These are phyloP conservation scores for Pristiophorus japonicus DNA, from an alignment of 2,113 vertebrate genomes.

Conservation along the genomic window DNA sequence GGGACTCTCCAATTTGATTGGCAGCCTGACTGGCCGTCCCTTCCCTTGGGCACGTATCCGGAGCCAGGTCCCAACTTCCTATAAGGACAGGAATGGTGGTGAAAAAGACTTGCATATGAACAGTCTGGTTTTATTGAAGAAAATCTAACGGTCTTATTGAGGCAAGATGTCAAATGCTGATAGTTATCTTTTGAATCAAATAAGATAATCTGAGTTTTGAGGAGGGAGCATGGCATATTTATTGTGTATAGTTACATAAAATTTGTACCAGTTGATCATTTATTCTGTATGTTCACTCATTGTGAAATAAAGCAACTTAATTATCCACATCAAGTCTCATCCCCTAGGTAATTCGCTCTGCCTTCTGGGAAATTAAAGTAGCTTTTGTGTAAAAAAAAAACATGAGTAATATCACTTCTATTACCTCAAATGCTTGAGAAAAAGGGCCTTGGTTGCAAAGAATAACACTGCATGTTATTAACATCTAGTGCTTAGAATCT, in stretches of 20 bases:
- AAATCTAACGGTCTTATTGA: neutral
- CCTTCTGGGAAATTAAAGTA: neutral
- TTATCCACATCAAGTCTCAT: neutral
- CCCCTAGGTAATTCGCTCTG: neutral
- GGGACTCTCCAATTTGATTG: neutral
- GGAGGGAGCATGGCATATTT: neutral
- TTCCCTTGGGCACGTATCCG: too few species aligned
- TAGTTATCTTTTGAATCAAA: neutral
- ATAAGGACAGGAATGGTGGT: neutral
- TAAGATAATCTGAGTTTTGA: neutral
- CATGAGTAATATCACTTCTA: neutral
- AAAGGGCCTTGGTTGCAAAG: neutral
- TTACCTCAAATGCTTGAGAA: neutral
- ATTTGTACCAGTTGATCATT: neutral
- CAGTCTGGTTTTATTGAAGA: neutral
- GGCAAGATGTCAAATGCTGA: neutral
- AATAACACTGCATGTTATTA: neutral
- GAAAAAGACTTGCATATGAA: too few species aligned
- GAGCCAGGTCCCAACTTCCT: neutral
- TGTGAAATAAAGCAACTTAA: neutral
- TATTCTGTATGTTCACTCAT: neutral
- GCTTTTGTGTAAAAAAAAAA: neutral
- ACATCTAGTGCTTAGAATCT: neutral
- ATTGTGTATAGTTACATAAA: neutral
- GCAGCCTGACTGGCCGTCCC: neutral